Conservation (phyloP, 2,113 vertebrate genomes). For the Taxidea taxus region DNA sequence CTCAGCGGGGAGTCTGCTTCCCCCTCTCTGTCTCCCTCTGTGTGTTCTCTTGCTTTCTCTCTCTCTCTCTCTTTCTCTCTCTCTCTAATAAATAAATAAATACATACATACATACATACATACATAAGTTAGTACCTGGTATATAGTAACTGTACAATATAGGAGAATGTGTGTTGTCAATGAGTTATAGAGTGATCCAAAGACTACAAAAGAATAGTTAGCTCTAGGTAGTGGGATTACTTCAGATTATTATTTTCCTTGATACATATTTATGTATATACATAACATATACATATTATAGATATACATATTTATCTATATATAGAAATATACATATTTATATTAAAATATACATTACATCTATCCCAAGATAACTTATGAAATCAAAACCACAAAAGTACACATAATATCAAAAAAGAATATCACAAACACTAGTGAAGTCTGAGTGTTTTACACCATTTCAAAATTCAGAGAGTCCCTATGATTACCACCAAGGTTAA, state of each 20-base stretch:
- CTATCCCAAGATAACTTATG: neutral
- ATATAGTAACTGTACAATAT: neutral
- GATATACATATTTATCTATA: neutral
- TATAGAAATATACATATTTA: neutral
- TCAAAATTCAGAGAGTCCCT: slow-evolving; percentile 9
- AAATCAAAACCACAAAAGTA: neutral
- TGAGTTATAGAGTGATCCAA: neutral
- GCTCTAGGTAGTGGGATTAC: neutral
- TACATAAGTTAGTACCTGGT: neutral
- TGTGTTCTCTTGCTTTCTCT: neutral
- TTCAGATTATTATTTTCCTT: neutral
- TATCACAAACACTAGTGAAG: neutral
- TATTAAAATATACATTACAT: neutral
- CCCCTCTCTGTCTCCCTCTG: neutral
- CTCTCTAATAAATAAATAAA: no score
- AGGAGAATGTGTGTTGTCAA: neutral
- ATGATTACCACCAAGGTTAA: neutral
- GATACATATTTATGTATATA: neutral
- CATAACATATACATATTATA: neutral
- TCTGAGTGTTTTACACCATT: neutral
- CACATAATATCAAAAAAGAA: neutral
- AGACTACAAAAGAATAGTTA: neutral
- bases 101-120: neutral
- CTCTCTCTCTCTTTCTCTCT: neutral
- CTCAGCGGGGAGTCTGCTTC: neutral